These are phyloP conservation scores for Mus musculus DNA, from an alignment of 2,113 vertebrate genomes.

Conservation along the genomic window GRCm39 chr10:89219001-89219500, in stretches of 20 bases:
- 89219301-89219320: neutral
- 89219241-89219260: too few species aligned
- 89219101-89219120: neutral
- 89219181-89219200: too few species aligned
- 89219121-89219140: neutral
- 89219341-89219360: neutral
- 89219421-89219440: rapidly evolving
- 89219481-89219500: too few species aligned
- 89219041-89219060: neutral
- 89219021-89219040: neutral
- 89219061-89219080: neutral
- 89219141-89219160: neutral
- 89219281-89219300: too few species aligned
- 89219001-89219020: neutral
- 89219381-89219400: neutral
- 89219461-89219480: neutral
- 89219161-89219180: too few species aligned
- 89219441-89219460: neutral
- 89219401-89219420: neutral
- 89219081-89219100: neutral
- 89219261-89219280: too few species aligned
- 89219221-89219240: too few species aligned
- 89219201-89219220: too few species aligned
- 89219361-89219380: neutral
- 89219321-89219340: constrained; percentile 1